Percentiles rank a stretch among this genome's conserved stretches.
Evolutionary conservation across 2,888 invertebrate genomes (phyloP).

Genomic region (Limenitis camilla): DNA sequence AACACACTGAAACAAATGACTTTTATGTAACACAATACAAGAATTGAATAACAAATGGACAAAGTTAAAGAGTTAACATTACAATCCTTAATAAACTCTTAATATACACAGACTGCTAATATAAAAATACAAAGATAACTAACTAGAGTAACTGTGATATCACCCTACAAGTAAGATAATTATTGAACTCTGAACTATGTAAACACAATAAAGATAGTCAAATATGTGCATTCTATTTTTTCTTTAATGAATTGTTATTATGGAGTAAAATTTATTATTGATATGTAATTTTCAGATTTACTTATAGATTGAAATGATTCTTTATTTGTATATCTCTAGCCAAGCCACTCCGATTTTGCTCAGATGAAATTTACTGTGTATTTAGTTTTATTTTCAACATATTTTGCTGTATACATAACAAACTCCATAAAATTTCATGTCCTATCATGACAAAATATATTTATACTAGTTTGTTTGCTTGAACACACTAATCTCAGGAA

Average conservation of each 20-base stretch:
- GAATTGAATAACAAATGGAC: neutral
- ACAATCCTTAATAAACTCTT: neutral
- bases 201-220: slow-evolving; percentile 16
- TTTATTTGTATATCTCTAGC: no score
- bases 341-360: no score
- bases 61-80: neutral
- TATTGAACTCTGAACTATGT: slow-evolving; percentile 30
- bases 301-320: no score
- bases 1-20: neutral
- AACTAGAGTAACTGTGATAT: slow-evolving; percentile 18
- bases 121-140: slow-evolving; percentile 20
- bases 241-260: neutral
- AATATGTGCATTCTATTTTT: neutral
- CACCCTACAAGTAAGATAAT: slow-evolving; percentile 24
- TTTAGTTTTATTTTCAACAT: no score
- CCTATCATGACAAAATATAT: no score
- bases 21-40: neutral
- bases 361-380: no score
- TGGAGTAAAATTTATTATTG: neutral
- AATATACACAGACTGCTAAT: slow-evolving; percentile 3
- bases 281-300: neutral
- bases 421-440: no score
- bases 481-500: no score
- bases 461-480: no score
- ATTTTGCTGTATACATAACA: no score